These are phyloP conservation scores for Mola mola DNA, from an alignment of 2,113 vertebrate genomes.

Conservation along the genomic window DNA sequence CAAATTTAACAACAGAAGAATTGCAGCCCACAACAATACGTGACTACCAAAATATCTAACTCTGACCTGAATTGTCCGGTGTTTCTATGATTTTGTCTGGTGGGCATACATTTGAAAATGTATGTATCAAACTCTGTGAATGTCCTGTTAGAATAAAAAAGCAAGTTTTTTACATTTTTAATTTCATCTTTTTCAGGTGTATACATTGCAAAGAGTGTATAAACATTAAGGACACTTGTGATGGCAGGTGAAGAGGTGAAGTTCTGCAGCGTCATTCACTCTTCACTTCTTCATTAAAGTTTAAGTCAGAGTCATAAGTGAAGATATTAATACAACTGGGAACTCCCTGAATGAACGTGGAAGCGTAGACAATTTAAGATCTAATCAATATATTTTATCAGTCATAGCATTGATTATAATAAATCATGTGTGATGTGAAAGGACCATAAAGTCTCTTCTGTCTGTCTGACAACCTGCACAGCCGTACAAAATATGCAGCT, in stretches of 20 bases:
- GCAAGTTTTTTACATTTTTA: too few species aligned
- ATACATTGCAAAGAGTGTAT: too few species aligned
- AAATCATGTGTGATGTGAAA: neutral
- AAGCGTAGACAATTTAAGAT: too few species aligned
- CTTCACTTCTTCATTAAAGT: too few species aligned
- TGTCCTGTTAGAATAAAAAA: neutral
- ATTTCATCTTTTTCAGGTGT: neutral
- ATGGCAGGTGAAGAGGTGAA: too few species aligned
- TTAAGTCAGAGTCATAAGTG: too few species aligned
- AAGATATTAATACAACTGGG: too few species aligned
- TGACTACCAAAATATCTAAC: slow-evolving; percentile 27
- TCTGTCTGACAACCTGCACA: too few species aligned
- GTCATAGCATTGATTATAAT: neutral
- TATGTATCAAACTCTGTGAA: neutral
- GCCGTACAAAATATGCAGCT: too few species aligned
- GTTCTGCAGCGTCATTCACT: too few species aligned
- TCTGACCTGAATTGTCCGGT: slow-evolving; percentile 19
- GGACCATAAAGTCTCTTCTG: neutral
- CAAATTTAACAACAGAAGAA: slow-evolving; percentile 26
- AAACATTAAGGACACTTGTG: too few species aligned
- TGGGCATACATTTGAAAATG: neutral
- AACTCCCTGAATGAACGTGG: too few species aligned
- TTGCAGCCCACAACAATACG: slow-evolving; percentile 29
- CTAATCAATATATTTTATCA: neutral
- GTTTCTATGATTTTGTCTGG: slow-evolving; percentile 6